These are phyloP conservation scores for Apodemia mormo DNA, from an alignment of 2,888 invertebrate genomes.

Conservation along the genomic window DNA sequence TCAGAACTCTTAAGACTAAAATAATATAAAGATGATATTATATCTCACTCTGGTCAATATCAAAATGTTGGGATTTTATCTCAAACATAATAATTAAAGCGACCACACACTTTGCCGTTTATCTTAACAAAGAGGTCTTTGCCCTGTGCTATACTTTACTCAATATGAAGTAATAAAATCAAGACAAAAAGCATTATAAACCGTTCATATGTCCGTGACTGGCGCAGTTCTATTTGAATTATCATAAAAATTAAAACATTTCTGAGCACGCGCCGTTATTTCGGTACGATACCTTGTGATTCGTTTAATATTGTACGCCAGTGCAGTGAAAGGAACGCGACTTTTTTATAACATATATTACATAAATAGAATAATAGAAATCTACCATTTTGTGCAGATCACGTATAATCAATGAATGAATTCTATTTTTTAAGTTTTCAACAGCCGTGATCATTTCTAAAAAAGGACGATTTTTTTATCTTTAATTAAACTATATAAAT, in stretches of 20 bases:
- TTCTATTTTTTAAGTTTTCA: too few relatives aligned
- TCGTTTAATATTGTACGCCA: conserved; percentile 24
- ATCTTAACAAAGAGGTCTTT: conserved; percentile 9
- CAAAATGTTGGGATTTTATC: conserved; percentile 8
- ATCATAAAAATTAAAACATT: conserved; percentile 53
- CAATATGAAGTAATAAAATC: conserved; percentile 12
- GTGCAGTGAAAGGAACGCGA: neutral
- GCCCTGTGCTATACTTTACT: neutral
- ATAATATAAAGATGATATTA: neutral
- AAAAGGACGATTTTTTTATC: too few relatives aligned
- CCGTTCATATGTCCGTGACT: conserved; percentile 32
- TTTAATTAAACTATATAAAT: too few relatives aligned
- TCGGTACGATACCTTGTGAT: conserved; percentile 35
- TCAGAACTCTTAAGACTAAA: neutral
- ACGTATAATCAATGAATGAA: too few relatives aligned
- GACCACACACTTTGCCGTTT: conserved; percentile 7
- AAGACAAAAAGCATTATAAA: conserved; percentile 17
- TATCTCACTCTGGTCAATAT: neutral
- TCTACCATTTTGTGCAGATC: too few relatives aligned
- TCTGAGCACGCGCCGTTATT: conserved; percentile 53
- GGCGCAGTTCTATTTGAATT: conserved; percentile 40
- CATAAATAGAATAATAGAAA: too few relatives aligned
- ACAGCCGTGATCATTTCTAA: too few relatives aligned
- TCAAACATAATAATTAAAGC: conserved; percentile 2
- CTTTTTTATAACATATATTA: neutral